Base-by-base conservation (phyloP, 2,797 vertebrate species). In the Sebastes nivosus region DNA sequence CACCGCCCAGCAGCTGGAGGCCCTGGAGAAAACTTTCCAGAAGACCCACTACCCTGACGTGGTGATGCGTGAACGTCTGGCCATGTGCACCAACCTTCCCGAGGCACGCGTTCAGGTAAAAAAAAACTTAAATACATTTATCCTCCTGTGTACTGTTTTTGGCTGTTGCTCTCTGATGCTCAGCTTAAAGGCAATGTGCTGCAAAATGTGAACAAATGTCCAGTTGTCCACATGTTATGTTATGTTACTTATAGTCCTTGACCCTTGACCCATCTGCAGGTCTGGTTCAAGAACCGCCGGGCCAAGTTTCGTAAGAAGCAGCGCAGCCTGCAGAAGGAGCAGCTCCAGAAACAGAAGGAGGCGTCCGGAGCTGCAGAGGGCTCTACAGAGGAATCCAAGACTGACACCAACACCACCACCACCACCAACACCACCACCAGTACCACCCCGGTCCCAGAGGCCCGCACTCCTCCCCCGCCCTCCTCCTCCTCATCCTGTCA, bases 261-360 rank as follows among this genome's bases (percentile, higher is more conserved):
- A 12, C 29, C 52, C 4, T 42, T 42, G 38, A 42, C 42, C 42
- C 16, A 0, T 67, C 32, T 63, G 4, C 74, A 99, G 99, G 99
- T 99, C 50, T 99, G 99, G 99, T 99, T 99, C 95, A 99, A 99
- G 94, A 99, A 99, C 90, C 96, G 99, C 10, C 94, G 98, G 66
- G 99, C 98, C 75, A 99, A 99, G 87, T 99, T 99, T 82, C 97
- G 98, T 32, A 99, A 99, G 96, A 99, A 99, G 95, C 99, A 99
- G 84, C 97, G 99, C 66, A 99, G 98, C 88, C 95, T 99, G 76
- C 99, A 99, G 93, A 99, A 99, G 67, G 99, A 99, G 90, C 98
- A 99, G 95, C 96, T 99, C 60, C 99, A 99, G 95, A 99, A 97
- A 84, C 97, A 99, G 94, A 99, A 99, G 88, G 98, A 99, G 80